phyloP scores from a whole-genome alignment of 2,888 invertebrate species.

The Seira musarum region DNA sequence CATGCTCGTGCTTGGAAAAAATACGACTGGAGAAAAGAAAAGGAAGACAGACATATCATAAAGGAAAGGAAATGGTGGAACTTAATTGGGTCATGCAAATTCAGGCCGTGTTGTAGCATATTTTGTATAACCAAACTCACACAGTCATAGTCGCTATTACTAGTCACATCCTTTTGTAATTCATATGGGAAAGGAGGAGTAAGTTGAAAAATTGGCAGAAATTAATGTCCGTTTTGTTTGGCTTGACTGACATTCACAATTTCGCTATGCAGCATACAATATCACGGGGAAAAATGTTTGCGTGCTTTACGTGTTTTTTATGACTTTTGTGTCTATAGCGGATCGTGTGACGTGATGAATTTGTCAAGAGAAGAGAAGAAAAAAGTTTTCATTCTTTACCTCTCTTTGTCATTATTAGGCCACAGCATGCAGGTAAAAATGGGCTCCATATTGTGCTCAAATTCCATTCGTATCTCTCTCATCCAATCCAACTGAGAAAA shows the following conservation, averaged over 20 bases:
- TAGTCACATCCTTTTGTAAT: neutral
- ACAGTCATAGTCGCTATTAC: too few relatives aligned
- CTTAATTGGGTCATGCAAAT: conserved; percentile 50
- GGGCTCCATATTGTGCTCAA: too few relatives aligned
- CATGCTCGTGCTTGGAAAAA: neutral
- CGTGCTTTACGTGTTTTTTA: neutral
- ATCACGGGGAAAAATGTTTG: conserved; percentile 20
- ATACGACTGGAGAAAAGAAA: neutral
- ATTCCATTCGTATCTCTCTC: too few relatives aligned
- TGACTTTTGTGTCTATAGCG: neutral
- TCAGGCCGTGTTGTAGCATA: conserved; percentile 22
- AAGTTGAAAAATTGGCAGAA: conserved; percentile 40
- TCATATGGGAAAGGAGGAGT: conserved; percentile 23
- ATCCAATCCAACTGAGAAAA: too few relatives aligned
- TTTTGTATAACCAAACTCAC: neutral
- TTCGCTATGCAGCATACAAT: conserved; percentile 5
- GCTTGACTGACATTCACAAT: conserved; percentile 39
- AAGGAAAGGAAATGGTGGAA: conserved; percentile 35
- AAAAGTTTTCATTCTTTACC: conserved; percentile 9
- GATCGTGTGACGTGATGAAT: conserved; percentile 21
- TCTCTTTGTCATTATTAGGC: neutral
- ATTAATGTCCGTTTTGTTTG: conserved; percentile 20
- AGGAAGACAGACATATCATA: conserved; percentile 12
- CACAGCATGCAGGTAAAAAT: too few relatives aligned
- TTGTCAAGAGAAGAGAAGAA: conserved; percentile 14